Conservation (phyloP, 2,113 vertebrate species). For the Atrichornis clamosus region DNA sequence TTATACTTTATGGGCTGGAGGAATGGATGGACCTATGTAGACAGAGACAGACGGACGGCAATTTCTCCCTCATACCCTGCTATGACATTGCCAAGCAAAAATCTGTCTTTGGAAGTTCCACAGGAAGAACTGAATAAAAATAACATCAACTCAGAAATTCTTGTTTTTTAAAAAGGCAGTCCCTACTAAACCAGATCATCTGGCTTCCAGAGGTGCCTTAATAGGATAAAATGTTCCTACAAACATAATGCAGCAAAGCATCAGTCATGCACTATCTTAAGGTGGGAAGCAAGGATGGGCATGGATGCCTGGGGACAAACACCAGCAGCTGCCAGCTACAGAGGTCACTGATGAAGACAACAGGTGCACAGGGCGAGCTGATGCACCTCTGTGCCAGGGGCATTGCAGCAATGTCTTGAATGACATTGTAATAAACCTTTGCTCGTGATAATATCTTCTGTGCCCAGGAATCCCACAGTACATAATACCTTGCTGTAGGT, state of each 20-base stretch:
- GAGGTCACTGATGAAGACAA: neutral
- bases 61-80: neutral
- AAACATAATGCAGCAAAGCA: neutral
- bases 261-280: neutral
- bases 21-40: neutral
- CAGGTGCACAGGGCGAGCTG: neutral
- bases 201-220: neutral
- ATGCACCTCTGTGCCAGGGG: neutral
- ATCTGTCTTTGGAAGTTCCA: neutral
- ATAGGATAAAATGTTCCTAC: neutral
- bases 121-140: slow-evolving; percentile 30
- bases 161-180: neutral
- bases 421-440: neutral
- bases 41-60: neutral
- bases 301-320: neutral
- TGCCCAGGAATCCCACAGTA: neutral
- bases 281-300: neutral
- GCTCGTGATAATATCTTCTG: accelerated
- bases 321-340: neutral
- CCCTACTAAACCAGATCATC: neutral
- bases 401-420: neutral
- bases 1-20: neutral
- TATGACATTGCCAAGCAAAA: neutral
- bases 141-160: neutral
- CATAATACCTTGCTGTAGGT: neutral